Conservation (phyloP, 2,113 vertebrate genomes). For the Brachypodius melanocephalos region DNA sequence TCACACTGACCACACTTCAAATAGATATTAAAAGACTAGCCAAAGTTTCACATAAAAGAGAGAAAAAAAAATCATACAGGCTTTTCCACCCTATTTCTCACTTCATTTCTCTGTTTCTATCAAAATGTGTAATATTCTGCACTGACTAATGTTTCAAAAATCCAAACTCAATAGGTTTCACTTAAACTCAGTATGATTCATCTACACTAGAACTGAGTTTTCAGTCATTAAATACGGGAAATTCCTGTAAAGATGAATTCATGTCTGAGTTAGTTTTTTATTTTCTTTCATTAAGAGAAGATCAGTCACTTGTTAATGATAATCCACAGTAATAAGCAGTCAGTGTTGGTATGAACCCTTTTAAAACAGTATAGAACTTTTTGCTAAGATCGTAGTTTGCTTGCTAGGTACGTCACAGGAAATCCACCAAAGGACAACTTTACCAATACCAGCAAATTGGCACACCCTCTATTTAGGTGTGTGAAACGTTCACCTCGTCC, state of each 20-base stretch:
- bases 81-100: slow-evolving; percentile 64
- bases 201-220: slow-evolving; percentile 48
- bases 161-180: slow-evolving; percentile 24
- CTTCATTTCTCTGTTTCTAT: slow-evolving; percentile 67
- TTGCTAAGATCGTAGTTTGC: not conserved
- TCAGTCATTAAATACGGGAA: slow-evolving; percentile 52
- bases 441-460: not conserved
- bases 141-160: slow-evolving; percentile 58
- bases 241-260: slow-evolving; percentile 59
- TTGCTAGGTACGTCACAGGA: not conserved
- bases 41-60: slow-evolving; percentile 35
- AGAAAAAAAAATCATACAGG: slow-evolving; percentile 12
- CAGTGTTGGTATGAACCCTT: not conserved
- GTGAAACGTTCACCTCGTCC: not conserved
- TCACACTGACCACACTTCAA: slow-evolving; percentile 50
- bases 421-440: not conserved
- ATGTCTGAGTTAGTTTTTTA: not conserved
- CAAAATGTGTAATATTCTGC: slow-evolving; percentile 43
- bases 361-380: not conserved
- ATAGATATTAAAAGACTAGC: slow-evolving; percentile 49
- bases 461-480: not conserved
- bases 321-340: not conserved
- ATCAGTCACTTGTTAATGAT: not conserved
- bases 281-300: slow-evolving; percentile 32
- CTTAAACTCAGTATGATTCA: slow-evolving; percentile 59